Base-by-base conservation (phyloP, 1,140 invertebrate genomes). In the Micrasema longulum region DNA sequence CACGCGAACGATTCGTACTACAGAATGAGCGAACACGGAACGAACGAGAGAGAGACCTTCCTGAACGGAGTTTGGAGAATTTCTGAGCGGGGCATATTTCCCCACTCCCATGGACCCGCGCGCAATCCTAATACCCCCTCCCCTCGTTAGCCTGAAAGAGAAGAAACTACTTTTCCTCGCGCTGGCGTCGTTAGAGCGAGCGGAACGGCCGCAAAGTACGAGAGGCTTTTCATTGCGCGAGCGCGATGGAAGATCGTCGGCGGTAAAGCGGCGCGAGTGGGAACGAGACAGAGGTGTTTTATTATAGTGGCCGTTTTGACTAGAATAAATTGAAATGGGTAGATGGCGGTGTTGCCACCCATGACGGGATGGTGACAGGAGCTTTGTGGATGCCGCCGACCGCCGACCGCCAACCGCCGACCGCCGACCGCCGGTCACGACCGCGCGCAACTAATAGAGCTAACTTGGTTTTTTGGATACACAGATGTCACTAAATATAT, bases 351-450 rank as follows among this genome's bases (percentile, higher is more conserved):
- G 81, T 79, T 80, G 87, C 88, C 88, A 89, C 88, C 88, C 88
- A 89, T 88, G 88, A 88, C 86, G 87, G 86, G 84, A 81, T 85
- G 86, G 85, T 84, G 85, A 86, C 85, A 84, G 85, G 82, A 83
- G 84, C 88, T 89, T 88, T 87, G 87, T 88, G 84, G 83, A 20
- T 47, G 69, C 73, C 73, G 73, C 69, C 73, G 60, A 41, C 64
- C n/a, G n/a, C n/a, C n/a, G n/a, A n/a, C n/a, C n/a, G n/a, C n/a
- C n/a, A n/a, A n/a, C n/a, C n/a, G n/a, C n/a, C n/a, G n/a, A n/a
- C n/a, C n/a, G n/a, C n/a, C n/a, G n/a, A n/a, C n/a, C n/a, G n/a
- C n/a, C n/a, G 48, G 50, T 31, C 73, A 65, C 26, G 64, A 67
- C 48, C 45, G 64, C 47, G 48, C 38, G 38, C 36, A 23, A 14